Evolutionary conservation across 2,888 invertebrate species (phyloP).

Genomic region (Pandemis cinnamomeana): DNA sequence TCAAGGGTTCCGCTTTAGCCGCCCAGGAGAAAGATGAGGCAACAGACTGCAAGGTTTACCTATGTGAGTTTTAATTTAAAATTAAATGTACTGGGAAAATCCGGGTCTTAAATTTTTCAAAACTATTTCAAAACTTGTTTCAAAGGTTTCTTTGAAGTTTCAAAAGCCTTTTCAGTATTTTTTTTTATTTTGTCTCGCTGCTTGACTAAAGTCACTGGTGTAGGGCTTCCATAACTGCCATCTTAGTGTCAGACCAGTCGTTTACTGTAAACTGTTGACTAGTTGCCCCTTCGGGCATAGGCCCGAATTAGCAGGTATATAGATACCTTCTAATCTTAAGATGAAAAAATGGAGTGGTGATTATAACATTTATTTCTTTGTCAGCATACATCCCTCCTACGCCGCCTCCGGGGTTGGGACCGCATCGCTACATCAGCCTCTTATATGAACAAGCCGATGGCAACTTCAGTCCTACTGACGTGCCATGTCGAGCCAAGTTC

Average conservation of each 20-base stretch:
- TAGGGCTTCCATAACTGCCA: no score
- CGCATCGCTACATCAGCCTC: conserved; percentile 14
- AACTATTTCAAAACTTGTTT: no score
- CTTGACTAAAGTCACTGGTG: no score
- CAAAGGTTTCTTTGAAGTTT: no score
- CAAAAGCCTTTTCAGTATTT: no score
- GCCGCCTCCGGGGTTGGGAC: neutral
- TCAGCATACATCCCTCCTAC: neutral
- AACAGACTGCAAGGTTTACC: neutral
- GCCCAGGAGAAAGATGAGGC: neutral
- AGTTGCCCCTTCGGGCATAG: no score
- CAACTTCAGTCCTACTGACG: neutral
- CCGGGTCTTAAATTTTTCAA: no score
- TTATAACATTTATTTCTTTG: neutral
- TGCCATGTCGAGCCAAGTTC: neutral
- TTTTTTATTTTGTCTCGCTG: no score
- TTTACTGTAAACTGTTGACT: neutral
- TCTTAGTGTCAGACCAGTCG: no score
- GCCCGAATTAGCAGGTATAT: no score
- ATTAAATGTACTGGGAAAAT: no score
- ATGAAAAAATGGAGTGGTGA: neutral
- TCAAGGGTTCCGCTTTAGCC: neutral
- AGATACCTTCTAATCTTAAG: no score
- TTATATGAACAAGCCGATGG: neutral
- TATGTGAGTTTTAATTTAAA: neutral